Evolutionary conservation across 2,797 vertebrate genomes (phyloP), one percentile per base, ranked within the genome.

Genomic region (Thaleichthys pacificus): DNA sequence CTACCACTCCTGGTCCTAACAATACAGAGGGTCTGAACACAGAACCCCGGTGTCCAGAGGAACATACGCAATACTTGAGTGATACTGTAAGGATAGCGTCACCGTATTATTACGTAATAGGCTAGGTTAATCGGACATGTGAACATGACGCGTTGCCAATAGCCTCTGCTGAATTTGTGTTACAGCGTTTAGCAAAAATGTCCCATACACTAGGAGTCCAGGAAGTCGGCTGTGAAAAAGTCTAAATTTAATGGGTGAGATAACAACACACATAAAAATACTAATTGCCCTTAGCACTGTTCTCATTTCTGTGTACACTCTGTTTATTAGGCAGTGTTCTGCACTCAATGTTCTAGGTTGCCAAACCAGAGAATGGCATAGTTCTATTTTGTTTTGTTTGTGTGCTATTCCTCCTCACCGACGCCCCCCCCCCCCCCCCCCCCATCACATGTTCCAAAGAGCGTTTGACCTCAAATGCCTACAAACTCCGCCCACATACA

Each of bases 401-500:
- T 26, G 60, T 61, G 28, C 26, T 61, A 14, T 47, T 66, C 21
- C 6, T 12, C 35, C n/a, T 8, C 14, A 21, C 63, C 24, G 21
- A 42, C 21, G n/a, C 9, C 26, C 11, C 22, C 22, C 22, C 22
- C 22, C 22, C 22, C 22, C 22, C 22, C n/a, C 5, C 15, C 51
- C 19, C 51, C 35, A n/a, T 56, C 51, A 47, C 35, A 21, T 17
- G 35, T 65, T 21, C 21, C 21, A 21, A 65, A 38, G n/a, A 65
- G 35, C 35, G 9, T 65, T n/a, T 65, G 35, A 32, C 63, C 35
- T 42, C 30, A 38, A 38, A 65, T 65, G 35, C n/a, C 38, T 49
- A 28, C 26, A 56, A 49, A 56, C 30, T 26, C 28, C 66, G 24
- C 28, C 15, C 51, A 68, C 66, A 68, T 21, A 66, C 42, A 66